Evolutionary conservation across 1,140 invertebrate species (phyloP), one percentile per base, ranked within the genome.

Genomic region (Drosophila burlai): DNA sequence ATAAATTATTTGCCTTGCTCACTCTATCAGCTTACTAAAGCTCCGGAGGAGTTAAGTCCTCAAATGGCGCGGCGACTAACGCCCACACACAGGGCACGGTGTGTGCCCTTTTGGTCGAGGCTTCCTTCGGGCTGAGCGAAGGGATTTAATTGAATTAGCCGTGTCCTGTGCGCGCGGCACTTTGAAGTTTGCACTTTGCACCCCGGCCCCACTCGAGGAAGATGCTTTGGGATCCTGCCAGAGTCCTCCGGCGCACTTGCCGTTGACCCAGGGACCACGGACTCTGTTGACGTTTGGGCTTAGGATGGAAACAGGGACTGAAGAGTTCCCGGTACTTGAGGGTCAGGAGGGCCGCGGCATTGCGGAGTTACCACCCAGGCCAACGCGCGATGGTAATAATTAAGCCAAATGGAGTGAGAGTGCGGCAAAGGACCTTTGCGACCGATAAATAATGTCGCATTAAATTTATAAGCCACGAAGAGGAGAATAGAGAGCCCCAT

Each of bases 61-160:
- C 67, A 60, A 80, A 61, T 65, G 55, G 55, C 43, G 43, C 34
- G 54, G 40, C 40, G 24, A 42, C 66, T 72, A 59, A 77, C 62
- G 54, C 49, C 65, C 42, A 62, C 47, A 26, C 45, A 49, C 47
- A 49, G 47, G 47, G 15, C 47, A 49, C 24, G 47, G 47, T 52
- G 24, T 40, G 38, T 26, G 80, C 26, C 52, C 64, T 64, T 60
- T 67, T 49, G 60, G 46, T 24, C 38, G 38, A 49, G 47, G 21
- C 54, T 57, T 57, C 54, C 21, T 43, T 66, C 45, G 45, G 55
- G 52, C 38, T 50, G 69, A 61, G 64, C 55, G 54, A 80, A 77
- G 46, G 84, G 81, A 87, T 81, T 90, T 87, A 87, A 87, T 87
- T 87, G 84, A 87, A 90, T 87, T 89, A 89, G 84, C 80, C 72